Percentiles rank a stretch among this genome's conserved stretches.
Evolutionary conservation across 2,888 invertebrate genomes (phyloP).

Genomic region (Drosophila infuscata): DNA sequence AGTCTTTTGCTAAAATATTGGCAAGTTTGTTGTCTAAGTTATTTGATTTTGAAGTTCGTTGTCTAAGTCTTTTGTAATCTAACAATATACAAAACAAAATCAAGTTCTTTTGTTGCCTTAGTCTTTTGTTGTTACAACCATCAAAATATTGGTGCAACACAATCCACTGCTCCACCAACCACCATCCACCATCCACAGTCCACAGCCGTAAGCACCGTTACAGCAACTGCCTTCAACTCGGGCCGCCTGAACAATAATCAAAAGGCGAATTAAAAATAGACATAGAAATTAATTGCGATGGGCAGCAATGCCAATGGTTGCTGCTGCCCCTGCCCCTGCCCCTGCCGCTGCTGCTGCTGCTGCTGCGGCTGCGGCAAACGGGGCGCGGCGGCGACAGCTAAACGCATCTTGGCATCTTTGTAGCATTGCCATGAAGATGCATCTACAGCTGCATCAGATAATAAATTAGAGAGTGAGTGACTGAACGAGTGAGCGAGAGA

Average conservation of each 20-base stretch:
- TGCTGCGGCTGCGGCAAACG: constrained; percentile 25
- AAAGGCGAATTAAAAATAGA: constrained; percentile 69
- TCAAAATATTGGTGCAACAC: constrained; percentile 45
- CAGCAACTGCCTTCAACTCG: constrained; percentile 8
- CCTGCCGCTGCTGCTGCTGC: background rate
- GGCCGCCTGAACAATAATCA: constrained; percentile 52
- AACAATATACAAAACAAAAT: background rate
- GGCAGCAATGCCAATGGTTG: constrained; percentile 33
- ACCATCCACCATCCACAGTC: constrained; percentile 2
- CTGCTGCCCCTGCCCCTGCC: background rate
- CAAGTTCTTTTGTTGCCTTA: constrained; percentile 37
- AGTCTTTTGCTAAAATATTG: constrained; percentile 8
- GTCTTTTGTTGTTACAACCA: constrained; percentile 47
- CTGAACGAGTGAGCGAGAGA: constrained; percentile 1
- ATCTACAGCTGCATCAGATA: constrained; percentile 64
- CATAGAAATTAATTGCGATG: constrained; percentile 72
- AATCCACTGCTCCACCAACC: background rate
- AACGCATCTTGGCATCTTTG: constrained; percentile 53
- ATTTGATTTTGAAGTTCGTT: background rate
- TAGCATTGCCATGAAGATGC: constrained; percentile 48
- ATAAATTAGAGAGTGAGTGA: constrained; percentile 57
- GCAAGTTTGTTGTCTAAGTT: constrained; percentile 53
- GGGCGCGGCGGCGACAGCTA: constrained; percentile 49
- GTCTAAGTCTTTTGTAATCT: background rate
- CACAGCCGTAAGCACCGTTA: constrained; percentile 39